These are phyloP conservation scores for Myotis lucifugus DNA, from an alignment of 2,113 vertebrate genomes.

Conservation along the genomic window DNA sequence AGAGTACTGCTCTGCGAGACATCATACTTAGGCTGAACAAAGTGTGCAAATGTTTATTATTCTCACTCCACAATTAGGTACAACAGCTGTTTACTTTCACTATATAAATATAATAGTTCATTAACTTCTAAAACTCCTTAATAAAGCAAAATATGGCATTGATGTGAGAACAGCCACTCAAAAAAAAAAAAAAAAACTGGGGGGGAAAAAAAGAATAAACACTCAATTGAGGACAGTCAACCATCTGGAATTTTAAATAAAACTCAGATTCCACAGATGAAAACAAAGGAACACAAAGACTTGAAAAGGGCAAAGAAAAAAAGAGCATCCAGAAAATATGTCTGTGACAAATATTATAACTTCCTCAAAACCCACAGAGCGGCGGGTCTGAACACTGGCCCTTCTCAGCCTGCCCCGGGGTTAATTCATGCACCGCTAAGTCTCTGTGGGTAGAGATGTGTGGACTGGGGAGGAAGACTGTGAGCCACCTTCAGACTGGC, in stretches of 20 bases:
- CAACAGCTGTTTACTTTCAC: background rate
- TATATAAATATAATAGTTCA: background rate
- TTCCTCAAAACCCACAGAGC: background rate
- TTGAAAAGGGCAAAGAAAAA: background rate
- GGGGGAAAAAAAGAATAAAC: background rate
- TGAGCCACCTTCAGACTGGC: background rate
- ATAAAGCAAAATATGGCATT: background rate
- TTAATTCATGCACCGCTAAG: background rate
- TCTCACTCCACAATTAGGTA: background rate
- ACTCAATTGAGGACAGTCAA: background rate
- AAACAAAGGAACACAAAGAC: conserved; percentile 42
- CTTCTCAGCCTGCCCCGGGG: background rate
- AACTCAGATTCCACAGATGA: conserved; percentile 33
- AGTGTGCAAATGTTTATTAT: too few species aligned
- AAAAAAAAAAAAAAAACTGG: background rate
- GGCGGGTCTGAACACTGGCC: background rate
- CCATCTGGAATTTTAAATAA: conserved; percentile 60
- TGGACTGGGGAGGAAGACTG: rapidly evolving
- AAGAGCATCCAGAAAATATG: background rate
- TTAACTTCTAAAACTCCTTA: background rate
- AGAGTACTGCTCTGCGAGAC: background rate
- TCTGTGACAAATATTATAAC: background rate
- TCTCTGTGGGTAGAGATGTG: background rate
- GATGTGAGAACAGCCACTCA: conserved; percentile 9
- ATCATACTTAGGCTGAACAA: background rate